A percentile compares a stretch with the other conserved stretches of the same genome.
Conservation (phyloP, 2,113 vertebrate species). For the Colossoma macropomum region DNA sequence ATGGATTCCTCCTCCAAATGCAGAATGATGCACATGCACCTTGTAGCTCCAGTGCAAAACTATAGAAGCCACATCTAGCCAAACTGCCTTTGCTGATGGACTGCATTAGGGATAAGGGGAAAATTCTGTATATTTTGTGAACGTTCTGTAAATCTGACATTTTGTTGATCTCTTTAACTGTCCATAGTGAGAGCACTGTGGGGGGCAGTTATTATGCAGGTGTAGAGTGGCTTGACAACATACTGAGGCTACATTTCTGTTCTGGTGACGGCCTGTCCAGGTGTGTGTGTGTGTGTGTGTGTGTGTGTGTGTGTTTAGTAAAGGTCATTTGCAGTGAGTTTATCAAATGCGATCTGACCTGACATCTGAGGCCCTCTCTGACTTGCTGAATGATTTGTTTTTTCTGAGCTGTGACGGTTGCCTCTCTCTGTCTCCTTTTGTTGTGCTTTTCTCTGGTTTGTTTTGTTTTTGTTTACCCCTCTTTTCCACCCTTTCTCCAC, state of each 20-base stretch:
- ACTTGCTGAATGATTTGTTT: constrained; percentile 37
- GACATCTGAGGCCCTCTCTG: constrained; percentile 67
- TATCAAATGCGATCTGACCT: constrained; percentile 42
- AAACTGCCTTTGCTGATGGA: too few relatives aligned
- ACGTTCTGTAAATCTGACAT: too few relatives aligned
- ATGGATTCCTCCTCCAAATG: too few relatives aligned
- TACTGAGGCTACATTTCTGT: constrained; percentile 1
- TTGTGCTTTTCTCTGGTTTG: constrained; percentile 41
- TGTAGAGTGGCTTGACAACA: neutral
- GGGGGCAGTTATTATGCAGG: neutral
- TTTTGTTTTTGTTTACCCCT: neutral
- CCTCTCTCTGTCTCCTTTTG: constrained; percentile 42
- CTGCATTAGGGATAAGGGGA: too few relatives aligned
- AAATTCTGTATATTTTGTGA: too few relatives aligned
- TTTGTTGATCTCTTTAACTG: neutral
- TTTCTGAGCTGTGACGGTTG: constrained; percentile 48
- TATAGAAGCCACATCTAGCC: too few relatives aligned
- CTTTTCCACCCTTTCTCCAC: neutral
- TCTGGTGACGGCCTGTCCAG: constrained; percentile 29
- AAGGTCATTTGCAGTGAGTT: constrained; percentile 20
- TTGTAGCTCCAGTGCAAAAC: too few relatives aligned
- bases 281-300: neutral
- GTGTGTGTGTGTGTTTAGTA: neutral
- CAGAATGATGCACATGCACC: too few relatives aligned
- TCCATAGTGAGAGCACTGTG: neutral